Base-by-base conservation (phyloP, 92 coral and sea anemone genomes). In the Phymanthus crucifer region DNA sequence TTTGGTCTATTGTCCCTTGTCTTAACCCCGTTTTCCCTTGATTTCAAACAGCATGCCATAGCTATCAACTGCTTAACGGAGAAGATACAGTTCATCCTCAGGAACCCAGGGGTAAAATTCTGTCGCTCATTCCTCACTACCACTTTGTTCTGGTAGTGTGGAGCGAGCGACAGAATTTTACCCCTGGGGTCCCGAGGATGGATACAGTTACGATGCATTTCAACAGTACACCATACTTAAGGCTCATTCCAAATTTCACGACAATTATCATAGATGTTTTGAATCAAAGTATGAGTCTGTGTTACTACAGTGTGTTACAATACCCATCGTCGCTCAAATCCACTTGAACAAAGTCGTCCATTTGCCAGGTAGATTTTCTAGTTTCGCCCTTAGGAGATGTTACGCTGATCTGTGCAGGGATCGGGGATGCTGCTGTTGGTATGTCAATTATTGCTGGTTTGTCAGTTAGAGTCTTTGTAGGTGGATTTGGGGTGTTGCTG, bases 381-480 rank as follows among this genome's bases (percentile, higher is more conserved):
- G 34, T 61, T 61, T 61, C 32, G 17, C 68, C 68, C 35, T 24
- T 24, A 10, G 68, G 68, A 8, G 68, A 24, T 61, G 68, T 61
- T 3, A 61, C 1, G 36, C 32, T 5, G 33, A 61, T 61, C 34
- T 61, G 18, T 61, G 68, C 9, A 11, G 68, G 68, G 27, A 61
- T 61, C 34, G 68, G 68, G 17, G 68, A 14, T 61, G 35, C 29
- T 61, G 68, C 68, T 61, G 68, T 61, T 5, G 29, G 34, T 61
- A 61, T 24, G 68, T 61, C 68, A 34, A 61, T 61, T 24, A 61
- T 5, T 29, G 29, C 68, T 61, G 68, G 68, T 61, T 61, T 61
- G 64, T 21, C 27, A 21, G 6, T 14, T 21, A 29, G 27, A 27
- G 68, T 3, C 32, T 24, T 2, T 10, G 17, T 14, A n/a, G 68